Evolutionary conservation across 2,113 vertebrate species (phyloP).

Genomic region (Gorsachius goisagi): DNA sequence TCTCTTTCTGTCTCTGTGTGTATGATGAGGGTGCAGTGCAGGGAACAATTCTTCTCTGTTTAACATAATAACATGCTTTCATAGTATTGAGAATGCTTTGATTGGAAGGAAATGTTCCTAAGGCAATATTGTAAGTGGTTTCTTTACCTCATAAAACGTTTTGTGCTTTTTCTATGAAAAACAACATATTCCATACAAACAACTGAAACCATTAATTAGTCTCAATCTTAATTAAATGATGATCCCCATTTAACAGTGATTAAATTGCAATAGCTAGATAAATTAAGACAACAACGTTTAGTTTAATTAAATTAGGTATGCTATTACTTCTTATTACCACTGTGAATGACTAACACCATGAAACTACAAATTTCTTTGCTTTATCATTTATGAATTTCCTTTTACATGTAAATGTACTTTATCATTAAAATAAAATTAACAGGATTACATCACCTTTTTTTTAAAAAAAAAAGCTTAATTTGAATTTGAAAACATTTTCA

Average conservation of each 20-base stretch:
- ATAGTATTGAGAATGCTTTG: background rate
- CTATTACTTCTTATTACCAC: slow-evolving; percentile 36
- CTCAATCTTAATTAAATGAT: slow-evolving; percentile 67
- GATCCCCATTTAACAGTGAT: slow-evolving; percentile 53
- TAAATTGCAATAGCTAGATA: slow-evolving; percentile 64
- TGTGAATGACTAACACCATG: slow-evolving; percentile 11
- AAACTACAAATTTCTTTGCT: background rate
- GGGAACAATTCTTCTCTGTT: background rate
- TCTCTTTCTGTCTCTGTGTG: background rate
- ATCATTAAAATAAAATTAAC: background rate
- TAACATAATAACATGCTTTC: background rate
- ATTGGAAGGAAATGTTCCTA: slow-evolving; percentile 7
- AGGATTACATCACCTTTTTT: background rate
- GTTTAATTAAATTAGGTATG: slow-evolving; percentile 65
- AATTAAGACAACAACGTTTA: slow-evolving; percentile 55
- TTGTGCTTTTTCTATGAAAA: slow-evolving; percentile 22
- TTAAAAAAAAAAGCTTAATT: background rate
- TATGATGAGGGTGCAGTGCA: background rate
- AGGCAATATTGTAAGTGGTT: slow-evolving; percentile 6
- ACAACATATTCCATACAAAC: slow-evolving; percentile 49
- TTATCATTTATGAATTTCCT: background rate
- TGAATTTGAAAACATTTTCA: background rate
- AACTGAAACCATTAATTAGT: slow-evolving; percentile 64
- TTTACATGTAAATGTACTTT: background rate
- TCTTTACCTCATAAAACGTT: slow-evolving; percentile 40